These are phyloP conservation scores for Branchipolynoe longqiensis DNA, from an alignment of 2,888 invertebrate species.

Conservation along the genomic window DNA sequence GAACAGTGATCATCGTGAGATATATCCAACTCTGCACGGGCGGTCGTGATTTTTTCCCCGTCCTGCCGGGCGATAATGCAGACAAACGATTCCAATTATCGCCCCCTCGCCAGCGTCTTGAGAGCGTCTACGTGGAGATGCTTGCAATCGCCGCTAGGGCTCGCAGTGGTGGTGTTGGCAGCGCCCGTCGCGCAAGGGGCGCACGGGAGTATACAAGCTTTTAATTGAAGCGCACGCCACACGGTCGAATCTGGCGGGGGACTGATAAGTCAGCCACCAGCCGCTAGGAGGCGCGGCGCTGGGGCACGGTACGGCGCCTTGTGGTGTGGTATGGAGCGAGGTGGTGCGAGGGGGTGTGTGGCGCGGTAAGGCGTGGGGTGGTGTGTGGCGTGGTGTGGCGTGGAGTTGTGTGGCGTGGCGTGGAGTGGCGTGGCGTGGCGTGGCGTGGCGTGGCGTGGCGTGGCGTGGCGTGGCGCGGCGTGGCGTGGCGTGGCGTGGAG, in stretches of 20 bases:
- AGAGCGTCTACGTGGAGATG: conserved; percentile 27
- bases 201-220: conserved; percentile 42
- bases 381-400: too few relatives aligned
- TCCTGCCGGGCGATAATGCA: conserved; percentile 46
- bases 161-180: too few relatives aligned
- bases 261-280: conserved; percentile 40
- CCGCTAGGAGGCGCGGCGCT: conserved; percentile 25
- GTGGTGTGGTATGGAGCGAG: background rate
- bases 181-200: conserved; percentile 4
- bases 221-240: conserved; percentile 29
- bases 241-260: conserved; percentile 7
- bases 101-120: conserved; percentile 18
- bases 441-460: too few relatives aligned
- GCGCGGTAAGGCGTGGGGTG: too few relatives aligned
- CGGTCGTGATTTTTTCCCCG: conserved; percentile 31
- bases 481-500: too few relatives aligned
- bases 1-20: conserved; percentile 13
- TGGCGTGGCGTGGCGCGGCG: too few relatives aligned
- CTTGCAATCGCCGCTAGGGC: background rate
- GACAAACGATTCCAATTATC: conserved; percentile 55
- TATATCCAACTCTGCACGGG: conserved; percentile 38
- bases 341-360: too few relatives aligned
- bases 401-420: too few relatives aligned
- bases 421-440: too few relatives aligned
- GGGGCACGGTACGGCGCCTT: background rate